phyloP scores from a whole-genome alignment of 92 coral and sea anemone genomes.

The Hydrozoanthus gracilis region DNA sequence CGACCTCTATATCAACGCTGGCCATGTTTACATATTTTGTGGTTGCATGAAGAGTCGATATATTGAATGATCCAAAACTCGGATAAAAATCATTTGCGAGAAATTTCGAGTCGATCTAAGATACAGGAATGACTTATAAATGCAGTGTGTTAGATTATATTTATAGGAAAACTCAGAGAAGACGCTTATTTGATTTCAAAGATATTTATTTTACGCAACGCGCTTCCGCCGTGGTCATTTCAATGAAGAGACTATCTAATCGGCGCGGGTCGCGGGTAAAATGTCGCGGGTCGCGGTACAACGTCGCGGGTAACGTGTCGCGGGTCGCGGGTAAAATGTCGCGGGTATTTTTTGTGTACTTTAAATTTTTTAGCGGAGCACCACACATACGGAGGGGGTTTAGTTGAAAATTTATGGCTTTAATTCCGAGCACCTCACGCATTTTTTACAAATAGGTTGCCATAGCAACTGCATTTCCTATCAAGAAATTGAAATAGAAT shows the following conservation, averaged over 20 bases:
- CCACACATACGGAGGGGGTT: too few relatives aligned
- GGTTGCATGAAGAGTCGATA: constrained; percentile 8
- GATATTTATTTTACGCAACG: constrained; percentile 37
- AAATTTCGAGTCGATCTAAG: not conserved
- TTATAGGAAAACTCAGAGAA: constrained; percentile 36
- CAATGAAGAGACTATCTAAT: not conserved
- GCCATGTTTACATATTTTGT: constrained; percentile 38
- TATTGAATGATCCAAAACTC: constrained; percentile 31
- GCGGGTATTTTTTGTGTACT: too few relatives aligned
- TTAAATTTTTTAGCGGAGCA: too few relatives aligned
- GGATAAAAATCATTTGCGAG: constrained; percentile 36
- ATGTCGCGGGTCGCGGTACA: too few relatives aligned
- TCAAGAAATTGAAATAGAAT: too few relatives aligned
- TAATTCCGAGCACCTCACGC: too few relatives aligned
- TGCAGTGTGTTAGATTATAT: not conserved
- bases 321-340: too few relatives aligned
- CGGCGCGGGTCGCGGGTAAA: too few relatives aligned
- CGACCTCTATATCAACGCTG: constrained; percentile 21
- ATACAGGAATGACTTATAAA: constrained; percentile 24
- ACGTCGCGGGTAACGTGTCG: too few relatives aligned
- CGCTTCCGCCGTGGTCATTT: constrained; percentile 37
- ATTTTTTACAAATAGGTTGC: too few relatives aligned
- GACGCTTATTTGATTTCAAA: constrained; percentile 35
- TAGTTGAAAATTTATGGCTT: too few relatives aligned
- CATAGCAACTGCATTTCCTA: too few relatives aligned